Base-by-base conservation (phyloP, 2,888 invertebrate genomes). In the Macrosiphum euphorbiae region DNA sequence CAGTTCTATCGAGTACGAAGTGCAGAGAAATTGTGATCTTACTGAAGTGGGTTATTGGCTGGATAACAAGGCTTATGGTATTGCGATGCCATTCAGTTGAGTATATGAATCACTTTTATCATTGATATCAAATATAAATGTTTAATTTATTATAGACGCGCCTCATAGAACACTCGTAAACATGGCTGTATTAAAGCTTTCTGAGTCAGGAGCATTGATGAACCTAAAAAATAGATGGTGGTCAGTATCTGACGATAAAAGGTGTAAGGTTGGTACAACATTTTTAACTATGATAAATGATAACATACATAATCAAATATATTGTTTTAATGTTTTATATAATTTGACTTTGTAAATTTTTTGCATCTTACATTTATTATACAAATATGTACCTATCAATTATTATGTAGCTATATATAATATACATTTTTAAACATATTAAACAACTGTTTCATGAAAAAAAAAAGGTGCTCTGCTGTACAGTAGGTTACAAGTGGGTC, bases 61-160 rank as follows among this genome's bases (percentile, higher is more conserved):
- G 92, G 99, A 99, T 95, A 97, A 98, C 90, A 99, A 99, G 96
- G 98, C 98, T 95, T 99, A 99, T 95, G 99, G 99, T 58, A 98
- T 99, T 95, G 99, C 98, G 0, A 97, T 98, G 96, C 98, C 98
- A 3, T 97, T 98, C 95, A 97, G 99, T 99, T 96, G 90, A 94
- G 94, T 47, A 47, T 94, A 88, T 41, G 78, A 92, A n/a, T 78
- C 44, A 13, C 24, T 1, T 88, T 3, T 2, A n/a, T 41, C 7
- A 41, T 41, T n/a, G 47, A 78, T 55, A 44, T 47, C 5, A 47
- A 88, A 88, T 44, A 3, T 84, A 67, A 91, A 88, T n/a, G 5
- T 90, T 58, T 47, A 4, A n/a, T 78, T 96, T 44, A 94, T 96
- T 96, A 41, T 95, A 98, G 98, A 97, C 95, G 97, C 98, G 0